phyloP scores from a whole-genome alignment of 2,888 invertebrate species.

The Apotomis betuletana region DNA sequence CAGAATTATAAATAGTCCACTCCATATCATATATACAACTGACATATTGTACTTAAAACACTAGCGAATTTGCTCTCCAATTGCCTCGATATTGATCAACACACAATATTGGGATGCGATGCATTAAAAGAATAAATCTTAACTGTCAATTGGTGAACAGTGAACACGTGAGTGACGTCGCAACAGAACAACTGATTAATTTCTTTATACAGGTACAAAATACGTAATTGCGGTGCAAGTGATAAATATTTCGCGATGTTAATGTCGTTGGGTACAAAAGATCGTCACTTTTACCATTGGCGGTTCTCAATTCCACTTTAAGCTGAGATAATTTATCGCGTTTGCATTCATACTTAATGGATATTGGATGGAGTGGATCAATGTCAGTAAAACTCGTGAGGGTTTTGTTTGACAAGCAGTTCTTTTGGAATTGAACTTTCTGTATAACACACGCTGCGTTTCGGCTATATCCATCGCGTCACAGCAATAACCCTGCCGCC shows the following conservation, averaged over 20 bases:
- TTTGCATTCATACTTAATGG: too few relatives aligned
- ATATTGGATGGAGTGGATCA: background rate
- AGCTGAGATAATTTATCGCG: too few relatives aligned
- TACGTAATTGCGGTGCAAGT: too few relatives aligned
- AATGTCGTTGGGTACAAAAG: too few relatives aligned
- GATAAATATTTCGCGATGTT: too few relatives aligned
- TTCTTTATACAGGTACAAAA: too few relatives aligned
- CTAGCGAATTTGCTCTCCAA: background rate
- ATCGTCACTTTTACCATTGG: too few relatives aligned
- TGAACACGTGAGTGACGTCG: background rate
- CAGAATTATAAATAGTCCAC: background rate
- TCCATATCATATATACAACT: background rate
- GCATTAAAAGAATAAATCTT: background rate
- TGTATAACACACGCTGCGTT: background rate
- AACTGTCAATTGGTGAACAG: background rate
- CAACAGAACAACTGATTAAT: too few relatives aligned
- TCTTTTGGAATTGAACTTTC: background rate
- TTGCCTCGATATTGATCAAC: background rate
- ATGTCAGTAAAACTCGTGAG: background rate
- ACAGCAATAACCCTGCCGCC: slow-evolving; percentile 16
- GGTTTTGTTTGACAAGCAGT: background rate
- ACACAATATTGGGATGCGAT: background rate
- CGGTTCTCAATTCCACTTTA: too few relatives aligned
- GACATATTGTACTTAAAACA: background rate
- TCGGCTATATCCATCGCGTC: slow-evolving; percentile 2